Percentiles rank a stretch among this genome's conserved stretches.
Evolutionary conservation across 2,797 vertebrate genomes (phyloP).

Genomic region (Liasis olivaceus): DNA sequence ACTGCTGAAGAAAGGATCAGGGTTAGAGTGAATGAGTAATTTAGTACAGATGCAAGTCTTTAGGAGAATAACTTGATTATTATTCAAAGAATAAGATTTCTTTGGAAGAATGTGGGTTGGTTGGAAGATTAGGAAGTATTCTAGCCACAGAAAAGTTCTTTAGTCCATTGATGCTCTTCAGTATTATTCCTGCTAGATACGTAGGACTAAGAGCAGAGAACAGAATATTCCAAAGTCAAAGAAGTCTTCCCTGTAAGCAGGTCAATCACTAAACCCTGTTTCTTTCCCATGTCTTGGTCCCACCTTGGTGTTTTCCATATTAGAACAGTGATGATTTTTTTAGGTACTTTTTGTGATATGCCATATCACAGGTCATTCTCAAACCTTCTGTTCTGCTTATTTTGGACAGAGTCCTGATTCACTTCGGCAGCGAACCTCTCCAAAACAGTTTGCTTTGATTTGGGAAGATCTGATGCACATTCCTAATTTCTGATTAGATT

Average conservation of each 20-base stretch:
- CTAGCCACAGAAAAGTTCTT: background rate
- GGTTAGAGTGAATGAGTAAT: background rate
- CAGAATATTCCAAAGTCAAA: background rate
- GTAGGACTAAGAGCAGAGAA: background rate
- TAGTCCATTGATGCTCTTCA: background rate
- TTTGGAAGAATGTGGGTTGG: background rate
- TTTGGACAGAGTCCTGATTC: background rate
- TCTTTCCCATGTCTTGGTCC: background rate
- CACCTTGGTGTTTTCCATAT: background rate
- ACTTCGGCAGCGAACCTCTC: background rate
- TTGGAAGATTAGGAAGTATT: background rate
- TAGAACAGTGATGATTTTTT: background rate
- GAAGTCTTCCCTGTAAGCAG: background rate
- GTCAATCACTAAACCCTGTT: background rate
- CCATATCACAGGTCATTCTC: background rate
- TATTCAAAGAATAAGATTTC: background rate
- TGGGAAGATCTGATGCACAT: background rate
- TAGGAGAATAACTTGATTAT: background rate
- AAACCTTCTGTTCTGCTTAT: background rate
- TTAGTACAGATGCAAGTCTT: background rate
- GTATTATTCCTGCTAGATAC: background rate
- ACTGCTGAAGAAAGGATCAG: background rate
- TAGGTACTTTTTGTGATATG: background rate
- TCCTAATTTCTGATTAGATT: background rate
- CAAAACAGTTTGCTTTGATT: background rate